Percentiles rank a stretch among this genome's conserved stretches.
Evolutionary conservation across 2,797 vertebrate genomes (phyloP).

Genomic region (Manis crassicaudata): DNA sequence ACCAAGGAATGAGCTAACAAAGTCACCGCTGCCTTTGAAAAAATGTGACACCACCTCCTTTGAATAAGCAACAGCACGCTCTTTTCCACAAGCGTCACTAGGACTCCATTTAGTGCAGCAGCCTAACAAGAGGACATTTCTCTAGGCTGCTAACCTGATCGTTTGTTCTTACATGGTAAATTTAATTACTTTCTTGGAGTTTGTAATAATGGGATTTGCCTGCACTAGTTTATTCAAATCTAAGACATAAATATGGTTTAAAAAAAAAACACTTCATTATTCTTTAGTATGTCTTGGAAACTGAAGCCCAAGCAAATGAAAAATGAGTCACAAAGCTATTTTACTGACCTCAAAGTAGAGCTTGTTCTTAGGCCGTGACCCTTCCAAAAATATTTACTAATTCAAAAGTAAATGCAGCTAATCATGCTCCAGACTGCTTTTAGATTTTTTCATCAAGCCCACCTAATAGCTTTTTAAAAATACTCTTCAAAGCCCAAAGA

Average conservation of each 20-base stretch:
- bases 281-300: background rate
- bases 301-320: background rate
- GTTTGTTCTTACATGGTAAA: background rate
- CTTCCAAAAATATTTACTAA: background rate
- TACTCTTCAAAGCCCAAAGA: background rate
- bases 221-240: background rate
- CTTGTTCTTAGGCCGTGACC: background rate
- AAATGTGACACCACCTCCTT: background rate
- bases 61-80: background rate
- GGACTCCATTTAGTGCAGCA: background rate
- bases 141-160: background rate
- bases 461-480: background rate
- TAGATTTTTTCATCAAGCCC: background rate
- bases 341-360: slow-evolving; percentile 15
- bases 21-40: background rate
- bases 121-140: background rate
- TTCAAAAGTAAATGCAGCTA: background rate
- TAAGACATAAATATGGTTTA: background rate
- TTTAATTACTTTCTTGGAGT: background rate
- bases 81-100: background rate
- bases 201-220: background rate
- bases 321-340: background rate
- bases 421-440: background rate
- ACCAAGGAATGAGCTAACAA: background rate
- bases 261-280: background rate